Conservation (phyloP, 2,113 vertebrate species). For the Odontesthes bonariensis region DNA sequence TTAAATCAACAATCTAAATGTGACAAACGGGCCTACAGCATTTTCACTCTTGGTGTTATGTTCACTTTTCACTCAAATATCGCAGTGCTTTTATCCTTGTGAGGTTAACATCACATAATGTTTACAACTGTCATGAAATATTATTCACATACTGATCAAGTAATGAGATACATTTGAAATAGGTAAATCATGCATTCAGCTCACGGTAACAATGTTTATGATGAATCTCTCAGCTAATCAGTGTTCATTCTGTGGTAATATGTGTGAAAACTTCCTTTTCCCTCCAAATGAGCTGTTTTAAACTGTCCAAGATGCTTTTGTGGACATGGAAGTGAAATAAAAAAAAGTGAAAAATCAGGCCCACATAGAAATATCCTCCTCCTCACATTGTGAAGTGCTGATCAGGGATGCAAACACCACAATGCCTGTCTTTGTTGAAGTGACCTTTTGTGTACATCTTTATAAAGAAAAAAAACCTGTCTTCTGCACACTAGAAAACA, state of each 20-base stretch:
- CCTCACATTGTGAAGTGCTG: conserved; percentile 6
- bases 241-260: background rate
- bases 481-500: conserved; percentile 1
- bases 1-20: background rate
- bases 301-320: background rate
- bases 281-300: background rate
- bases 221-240: background rate
- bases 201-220: background rate
- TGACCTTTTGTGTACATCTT: conserved; percentile 7
- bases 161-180: too few relatives aligned
- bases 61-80: background rate
- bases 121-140: too few relatives aligned
- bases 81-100: too few relatives aligned
- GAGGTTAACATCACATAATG: too few relatives aligned
- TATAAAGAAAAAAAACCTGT: background rate
- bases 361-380: conserved; percentile 35
- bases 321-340: background rate
- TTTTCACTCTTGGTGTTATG: background rate
- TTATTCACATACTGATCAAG: too few relatives aligned
- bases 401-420: conserved; percentile 21
- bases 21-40: background rate
- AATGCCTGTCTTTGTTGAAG: conserved; percentile 23
- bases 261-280: too few relatives aligned
- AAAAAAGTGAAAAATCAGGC: conserved; percentile 9
- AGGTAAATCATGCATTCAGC: background rate